These are phyloP conservation scores for Chymomyza fuscimana DNA, from an alignment of 2,888 invertebrate genomes.

Conservation along the genomic window DNA sequence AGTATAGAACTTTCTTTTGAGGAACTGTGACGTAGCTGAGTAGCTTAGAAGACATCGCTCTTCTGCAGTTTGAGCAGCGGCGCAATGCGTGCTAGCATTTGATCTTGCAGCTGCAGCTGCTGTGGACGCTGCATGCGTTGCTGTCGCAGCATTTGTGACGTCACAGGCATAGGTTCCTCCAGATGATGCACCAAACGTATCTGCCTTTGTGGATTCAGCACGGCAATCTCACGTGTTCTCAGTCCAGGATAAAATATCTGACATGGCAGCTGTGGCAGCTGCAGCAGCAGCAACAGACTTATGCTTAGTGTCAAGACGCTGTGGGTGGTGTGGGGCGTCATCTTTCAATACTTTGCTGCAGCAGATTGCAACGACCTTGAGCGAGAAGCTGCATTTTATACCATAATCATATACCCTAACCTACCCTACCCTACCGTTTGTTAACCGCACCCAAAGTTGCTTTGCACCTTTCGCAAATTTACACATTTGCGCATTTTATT, in stretches of 20 bases:
- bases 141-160: neutral
- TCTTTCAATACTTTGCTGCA: neutral
- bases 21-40: neutral
- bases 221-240: neutral
- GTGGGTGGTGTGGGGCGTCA: neutral
- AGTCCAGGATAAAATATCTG: neutral
- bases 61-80: neutral
- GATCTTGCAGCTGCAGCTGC: neutral
- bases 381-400: neutral
- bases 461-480: neutral
- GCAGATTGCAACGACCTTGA: neutral
- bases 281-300: neutral
- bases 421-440: too few species aligned
- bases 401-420: neutral
- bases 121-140: neutral
- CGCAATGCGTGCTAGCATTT: neutral
- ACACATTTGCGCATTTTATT: neutral
- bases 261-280: neutral
- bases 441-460: neutral
- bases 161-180: neutral
- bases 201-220: neutral
- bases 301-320: neutral
- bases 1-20: neutral
- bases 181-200: neutral
- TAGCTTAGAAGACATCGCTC: neutral